These are phyloP conservation scores for Oligia fasciuncula DNA, from an alignment of 2,888 invertebrate species.

Conservation along the genomic window DNA sequence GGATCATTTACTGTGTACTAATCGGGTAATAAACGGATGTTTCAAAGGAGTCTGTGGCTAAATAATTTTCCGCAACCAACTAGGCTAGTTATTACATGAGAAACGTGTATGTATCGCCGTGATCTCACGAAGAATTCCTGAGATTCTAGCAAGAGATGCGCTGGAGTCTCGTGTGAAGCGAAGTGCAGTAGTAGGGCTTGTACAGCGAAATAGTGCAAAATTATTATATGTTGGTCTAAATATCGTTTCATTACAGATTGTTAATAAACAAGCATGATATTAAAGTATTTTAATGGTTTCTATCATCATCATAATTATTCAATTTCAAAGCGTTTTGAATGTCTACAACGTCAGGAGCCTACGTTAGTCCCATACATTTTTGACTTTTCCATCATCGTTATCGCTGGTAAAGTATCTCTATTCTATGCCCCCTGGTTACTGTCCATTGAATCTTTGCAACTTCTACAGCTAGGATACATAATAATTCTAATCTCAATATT, in stretches of 20 bases:
- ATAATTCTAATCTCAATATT: neutral
- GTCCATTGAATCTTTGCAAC: neutral
- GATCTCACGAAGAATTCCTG: conserved; percentile 50
- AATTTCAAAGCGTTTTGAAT: neutral
- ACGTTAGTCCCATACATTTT: no score
- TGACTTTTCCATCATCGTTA: neutral
- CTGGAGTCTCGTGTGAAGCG: conserved; percentile 48
- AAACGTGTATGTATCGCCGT: conserved; percentile 44
- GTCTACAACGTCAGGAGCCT: neutral
- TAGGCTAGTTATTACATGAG: conserved; percentile 51
- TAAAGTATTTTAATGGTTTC: neutral
- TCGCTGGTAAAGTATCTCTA: neutral
- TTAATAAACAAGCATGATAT: neutral
- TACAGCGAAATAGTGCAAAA: conserved; percentile 1
- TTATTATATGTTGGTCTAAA: neutral
- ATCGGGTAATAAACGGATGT: conserved; percentile 61
- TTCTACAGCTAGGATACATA: neutral
- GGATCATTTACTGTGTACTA: conserved; percentile 60
- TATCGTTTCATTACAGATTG: neutral
- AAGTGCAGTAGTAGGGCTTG: conserved; percentile 33
- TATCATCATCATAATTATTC: neutral
- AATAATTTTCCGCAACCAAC: conserved; percentile 58
- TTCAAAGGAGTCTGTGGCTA: conserved; percentile 58
- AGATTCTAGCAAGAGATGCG: conserved; percentile 54
- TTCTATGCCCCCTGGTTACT: neutral